Conservation (phyloP, 2,797 vertebrate genomes). For the Mus minutoides region DNA sequence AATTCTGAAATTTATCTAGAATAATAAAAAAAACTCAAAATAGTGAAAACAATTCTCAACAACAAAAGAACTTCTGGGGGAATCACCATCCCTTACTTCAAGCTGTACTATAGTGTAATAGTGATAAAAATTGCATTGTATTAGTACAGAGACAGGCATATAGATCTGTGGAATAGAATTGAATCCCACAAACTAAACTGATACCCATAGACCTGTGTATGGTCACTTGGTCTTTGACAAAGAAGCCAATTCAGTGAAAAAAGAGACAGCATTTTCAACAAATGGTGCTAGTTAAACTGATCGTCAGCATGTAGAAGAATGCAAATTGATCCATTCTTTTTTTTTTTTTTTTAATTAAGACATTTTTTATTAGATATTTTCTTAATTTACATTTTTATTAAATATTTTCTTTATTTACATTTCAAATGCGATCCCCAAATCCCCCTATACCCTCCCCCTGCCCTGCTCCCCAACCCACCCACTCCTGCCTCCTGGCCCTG, state of each 20-base stretch:
- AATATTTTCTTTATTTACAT: too few species aligned
- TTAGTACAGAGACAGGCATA: background rate
- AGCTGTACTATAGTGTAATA: background rate
- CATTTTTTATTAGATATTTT: too few species aligned
- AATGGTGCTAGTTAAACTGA: background rate
- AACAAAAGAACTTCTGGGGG: background rate
- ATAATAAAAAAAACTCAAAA: background rate
- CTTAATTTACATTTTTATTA: too few species aligned
- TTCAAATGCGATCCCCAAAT: too few species aligned
- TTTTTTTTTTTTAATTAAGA: too few species aligned
- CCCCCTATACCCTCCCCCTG: too few species aligned
- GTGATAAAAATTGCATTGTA: background rate
- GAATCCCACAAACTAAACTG: background rate
- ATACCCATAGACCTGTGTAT: background rate
- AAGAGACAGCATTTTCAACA: background rate
- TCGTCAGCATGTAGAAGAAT: background rate
- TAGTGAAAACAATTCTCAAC: background rate
- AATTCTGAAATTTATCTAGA: background rate
- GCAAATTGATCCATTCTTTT: too few species aligned
- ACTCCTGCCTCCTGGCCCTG: too few species aligned
- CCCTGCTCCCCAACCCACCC: too few species aligned
- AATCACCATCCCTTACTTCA: background rate
- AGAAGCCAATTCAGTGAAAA: background rate
- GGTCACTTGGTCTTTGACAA: background rate
- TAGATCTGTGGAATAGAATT: background rate